These are phyloP conservation scores for Melanogrammus aeglefinus DNA, from an alignment of 2,797 vertebrate species.

Conservation along the genomic window DNA sequence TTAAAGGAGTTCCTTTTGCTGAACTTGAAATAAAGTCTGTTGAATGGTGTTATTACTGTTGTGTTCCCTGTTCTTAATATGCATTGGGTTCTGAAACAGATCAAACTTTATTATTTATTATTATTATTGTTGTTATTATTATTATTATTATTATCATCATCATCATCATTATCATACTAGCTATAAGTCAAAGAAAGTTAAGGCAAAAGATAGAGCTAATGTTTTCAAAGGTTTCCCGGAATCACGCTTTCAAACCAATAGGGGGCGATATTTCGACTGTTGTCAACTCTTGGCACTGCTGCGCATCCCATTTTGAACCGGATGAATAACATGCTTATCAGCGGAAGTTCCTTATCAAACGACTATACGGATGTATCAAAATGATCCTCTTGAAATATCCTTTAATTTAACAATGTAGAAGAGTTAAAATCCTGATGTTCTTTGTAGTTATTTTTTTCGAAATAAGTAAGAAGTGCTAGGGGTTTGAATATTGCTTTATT, in stretches of 20 bases:
- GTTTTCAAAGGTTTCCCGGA: background rate
- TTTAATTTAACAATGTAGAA: background rate
- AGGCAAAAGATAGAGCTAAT: background rate
- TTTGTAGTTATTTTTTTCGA: background rate
- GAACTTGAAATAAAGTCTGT: constrained; percentile 78
- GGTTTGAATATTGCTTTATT: background rate
- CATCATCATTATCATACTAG: background rate
- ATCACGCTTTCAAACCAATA: background rate
- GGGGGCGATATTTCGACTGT: background rate
- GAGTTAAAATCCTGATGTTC: background rate
- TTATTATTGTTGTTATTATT: constrained; percentile 6
- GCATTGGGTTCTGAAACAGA: background rate
- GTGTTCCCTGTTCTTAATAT: background rate
- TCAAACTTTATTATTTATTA: constrained; percentile 6
- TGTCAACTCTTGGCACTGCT: background rate
- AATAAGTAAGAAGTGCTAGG: background rate
- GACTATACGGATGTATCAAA: background rate
- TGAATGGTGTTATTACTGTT: constrained; percentile 63
- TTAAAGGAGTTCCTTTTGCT: constrained; percentile 74
- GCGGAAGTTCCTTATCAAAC: background rate
- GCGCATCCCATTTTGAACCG: background rate
- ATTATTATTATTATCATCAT: background rate
- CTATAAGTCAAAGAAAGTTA: background rate
- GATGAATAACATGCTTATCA: background rate
- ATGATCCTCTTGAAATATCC: background rate